Evolutionary conservation across 2,797 vertebrate genomes (phyloP), one percentile per base, ranked within the genome.

Genomic region (Prionace glauca): DNA sequence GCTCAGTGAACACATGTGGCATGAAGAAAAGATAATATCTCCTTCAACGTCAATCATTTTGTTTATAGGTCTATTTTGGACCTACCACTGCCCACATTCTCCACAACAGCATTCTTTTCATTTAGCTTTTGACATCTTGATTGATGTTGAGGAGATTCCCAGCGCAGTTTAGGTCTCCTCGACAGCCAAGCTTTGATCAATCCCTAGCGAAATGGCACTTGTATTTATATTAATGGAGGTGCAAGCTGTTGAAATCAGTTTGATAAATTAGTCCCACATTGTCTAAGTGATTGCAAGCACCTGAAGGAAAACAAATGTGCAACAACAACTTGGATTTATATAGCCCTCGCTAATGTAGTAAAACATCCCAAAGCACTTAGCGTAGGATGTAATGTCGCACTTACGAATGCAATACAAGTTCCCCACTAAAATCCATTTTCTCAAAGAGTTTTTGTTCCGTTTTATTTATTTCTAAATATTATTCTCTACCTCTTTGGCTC

Each of bases 1-100:
- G n/a, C 90, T 56, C 71, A 95, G 45, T 95, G 24, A 72, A 72
- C 93, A 72, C 45, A 77, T 95, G 93, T 77, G 93, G 71, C 32
- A n/a, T 32, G 8, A 94, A 56, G 93, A 74, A 56, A 77, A 95
- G 71, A 95, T 74, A 95, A n/a, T 26, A 74, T 77, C 69, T 77
- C 93, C 45, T 95, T 77, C n/a, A 56, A 29, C 77, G 71, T 77
- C 93, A 95, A 50, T 74, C 69, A 77, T 72, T 77, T 95, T 74
- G 90, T 20, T 77, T 95, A 95, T 56, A 95, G 93, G 60, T 60
- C 71, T 32, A 77, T 95, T 69, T 95, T 50, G 50, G 93, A 36
- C 93, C 41, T 65, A 56, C 45, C 29, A n/a, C 93, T 94, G 69
- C 45, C 71, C 41, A 74, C 69, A 77, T 77, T 95, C 93, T 8